phyloP scores from a whole-genome alignment of 2,113 vertebrate species.

The Myotis yumanensis region DNA sequence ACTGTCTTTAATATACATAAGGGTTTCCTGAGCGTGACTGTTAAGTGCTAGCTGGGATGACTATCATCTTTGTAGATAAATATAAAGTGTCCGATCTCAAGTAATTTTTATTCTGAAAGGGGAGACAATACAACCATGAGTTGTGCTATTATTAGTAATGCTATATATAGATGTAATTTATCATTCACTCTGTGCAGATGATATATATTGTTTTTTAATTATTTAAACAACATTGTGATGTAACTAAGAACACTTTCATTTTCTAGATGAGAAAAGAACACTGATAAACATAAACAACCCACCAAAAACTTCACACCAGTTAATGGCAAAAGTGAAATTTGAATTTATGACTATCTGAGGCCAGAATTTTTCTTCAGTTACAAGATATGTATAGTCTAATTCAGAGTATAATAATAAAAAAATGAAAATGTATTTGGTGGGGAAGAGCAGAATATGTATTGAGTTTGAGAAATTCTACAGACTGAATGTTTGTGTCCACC shows the following conservation, averaged over 20 bases:
- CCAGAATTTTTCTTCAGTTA: not conserved
- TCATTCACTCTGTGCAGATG: not conserved
- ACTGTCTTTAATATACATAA: not conserved
- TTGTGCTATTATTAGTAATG: not conserved
- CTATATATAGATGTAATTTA: not conserved
- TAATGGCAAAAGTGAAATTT: not conserved
- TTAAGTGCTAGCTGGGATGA: not conserved
- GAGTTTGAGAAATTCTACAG: not conserved
- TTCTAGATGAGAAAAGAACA: not conserved
- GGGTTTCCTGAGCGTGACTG: not conserved
- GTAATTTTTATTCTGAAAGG: not conserved
- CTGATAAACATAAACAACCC: not conserved
- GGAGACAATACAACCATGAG: not conserved
- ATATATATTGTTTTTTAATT: not conserved
- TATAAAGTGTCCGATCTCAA: not conserved
- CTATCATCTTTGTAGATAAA: not conserved
- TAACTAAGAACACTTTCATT: not conserved
- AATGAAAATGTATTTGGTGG: not conserved
- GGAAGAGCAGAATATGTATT: not conserved
- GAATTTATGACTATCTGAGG: not conserved
- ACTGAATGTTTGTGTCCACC: not conserved
- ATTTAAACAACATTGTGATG: not conserved
- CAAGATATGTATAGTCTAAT: not conserved
- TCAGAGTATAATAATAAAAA: not conserved
- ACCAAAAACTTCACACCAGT: not conserved